Evolutionary conservation across 2,113 vertebrate genomes (phyloP).

Genomic region (Chaetodon auriga): DNA sequence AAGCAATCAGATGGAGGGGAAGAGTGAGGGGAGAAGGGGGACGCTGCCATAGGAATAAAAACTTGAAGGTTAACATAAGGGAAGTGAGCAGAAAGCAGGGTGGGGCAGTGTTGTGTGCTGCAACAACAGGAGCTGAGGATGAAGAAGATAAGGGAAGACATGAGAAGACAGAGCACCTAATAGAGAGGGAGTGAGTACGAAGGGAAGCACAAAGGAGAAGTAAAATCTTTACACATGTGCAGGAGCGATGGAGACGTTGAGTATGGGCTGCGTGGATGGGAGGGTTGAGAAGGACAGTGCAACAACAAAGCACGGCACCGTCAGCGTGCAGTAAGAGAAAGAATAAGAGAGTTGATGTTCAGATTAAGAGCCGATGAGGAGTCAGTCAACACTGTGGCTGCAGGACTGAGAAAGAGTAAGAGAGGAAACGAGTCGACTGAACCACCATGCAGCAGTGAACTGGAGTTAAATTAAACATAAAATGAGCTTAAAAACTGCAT

Average conservation of each 20-base stretch:
- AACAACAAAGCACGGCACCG: conserved; percentile 11
- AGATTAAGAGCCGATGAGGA: conserved; percentile 37
- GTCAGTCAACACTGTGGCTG: conserved; percentile 23
- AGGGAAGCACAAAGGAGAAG: not conserved
- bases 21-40: conserved; percentile 36
- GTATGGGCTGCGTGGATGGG: not conserved
- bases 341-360: conserved; percentile 21
- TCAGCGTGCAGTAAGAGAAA: conserved; percentile 16
- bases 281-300: conserved; percentile 24
- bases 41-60: conserved; percentile 50
- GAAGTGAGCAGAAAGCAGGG: conserved; percentile 40
- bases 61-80: conserved; percentile 57
- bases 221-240: conserved; percentile 9
- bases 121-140: conserved; percentile 26
- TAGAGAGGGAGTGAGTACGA: not conserved
- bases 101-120: conserved; percentile 13
- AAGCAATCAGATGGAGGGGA: conserved; percentile 74
- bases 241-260: conserved; percentile 29
- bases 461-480: not conserved
- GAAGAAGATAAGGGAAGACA: conserved; percentile 13
- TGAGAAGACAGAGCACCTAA: not conserved
- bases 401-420: conserved; percentile 8
- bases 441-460: not conserved
- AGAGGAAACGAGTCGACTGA: not conserved
- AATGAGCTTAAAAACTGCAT: not conserved